These are phyloP conservation scores for Helicoverpa zea DNA, from an alignment of 1,140 invertebrate species.

Conservation along the genomic window DNA sequence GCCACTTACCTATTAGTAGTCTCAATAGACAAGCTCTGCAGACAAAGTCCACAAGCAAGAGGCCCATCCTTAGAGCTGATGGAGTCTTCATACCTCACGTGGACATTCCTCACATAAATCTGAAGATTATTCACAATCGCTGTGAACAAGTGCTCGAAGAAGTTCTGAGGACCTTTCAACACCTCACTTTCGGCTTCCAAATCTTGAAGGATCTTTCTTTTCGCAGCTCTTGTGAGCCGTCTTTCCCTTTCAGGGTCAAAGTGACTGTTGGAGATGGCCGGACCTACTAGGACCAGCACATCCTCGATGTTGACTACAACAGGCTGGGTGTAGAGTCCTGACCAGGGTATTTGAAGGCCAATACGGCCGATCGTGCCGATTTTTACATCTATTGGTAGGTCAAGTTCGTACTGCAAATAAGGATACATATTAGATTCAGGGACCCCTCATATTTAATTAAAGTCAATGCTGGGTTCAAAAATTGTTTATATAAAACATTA, in stretches of 20 bases:
- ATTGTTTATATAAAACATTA: too few relatives aligned
- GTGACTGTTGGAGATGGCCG: constrained; percentile 89
- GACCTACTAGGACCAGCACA: constrained; percentile 92
- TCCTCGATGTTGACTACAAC: constrained; percentile 91
- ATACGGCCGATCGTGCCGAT: constrained; percentile 92
- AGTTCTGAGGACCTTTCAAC: constrained; percentile 86
- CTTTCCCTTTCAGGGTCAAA: constrained; percentile 93
- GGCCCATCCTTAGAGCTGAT: constrained; percentile 89
- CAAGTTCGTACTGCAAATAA: constrained; percentile 93
- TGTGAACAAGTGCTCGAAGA: constrained; percentile 91
- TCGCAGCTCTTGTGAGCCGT: constrained; percentile 90
- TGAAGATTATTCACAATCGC: constrained; percentile 94
- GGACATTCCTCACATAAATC: constrained; percentile 93
- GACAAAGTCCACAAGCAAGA: constrained; percentile 92
- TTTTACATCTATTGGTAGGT: constrained; percentile 93
- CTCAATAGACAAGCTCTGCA: constrained; percentile 92
- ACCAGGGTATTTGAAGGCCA: constrained; percentile 92
- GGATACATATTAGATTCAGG: too few relatives aligned
- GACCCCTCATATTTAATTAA: too few relatives aligned
- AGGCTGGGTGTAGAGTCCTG: constrained; percentile 90
- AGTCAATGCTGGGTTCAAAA: too few relatives aligned
- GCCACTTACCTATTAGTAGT: constrained; percentile 92
- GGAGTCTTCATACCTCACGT: constrained; percentile 94
- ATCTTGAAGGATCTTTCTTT: constrained; percentile 88
- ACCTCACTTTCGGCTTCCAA: constrained; percentile 86